Evolutionary conservation across 1,140 invertebrate genomes (phyloP), one percentile per base, ranked within the genome.

Genomic region (Acarapis woodi): DNA sequence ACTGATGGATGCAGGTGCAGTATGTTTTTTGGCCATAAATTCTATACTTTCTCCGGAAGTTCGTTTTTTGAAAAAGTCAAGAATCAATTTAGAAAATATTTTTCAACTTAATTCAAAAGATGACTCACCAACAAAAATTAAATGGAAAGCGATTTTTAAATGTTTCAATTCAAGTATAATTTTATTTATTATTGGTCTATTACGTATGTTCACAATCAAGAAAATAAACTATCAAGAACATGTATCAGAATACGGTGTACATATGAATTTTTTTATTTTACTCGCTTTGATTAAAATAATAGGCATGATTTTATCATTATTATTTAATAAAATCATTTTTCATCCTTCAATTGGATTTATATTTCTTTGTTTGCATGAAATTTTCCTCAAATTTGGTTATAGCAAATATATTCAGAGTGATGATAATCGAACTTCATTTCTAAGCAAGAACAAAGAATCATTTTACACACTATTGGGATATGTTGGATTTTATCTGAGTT

Each of bases 231-330:
- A 94, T 55, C 71, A 80, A 37, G 68, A 74, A 49, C 73, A 83
- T 54, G 63, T 77, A 0, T 65, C 68, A 4, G 88, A 94, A 51
- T 96, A 94, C 61, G 88, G 87, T 3, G 61, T 73, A 4, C 83
- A 93, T 57, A 88, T 85, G 78, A 96, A 96, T 54, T 94, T 94
- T 52, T 94, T 93, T 51, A 69, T 88, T 39, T 90, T 80, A 1
- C 53, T 94, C 25, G 77, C 74, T 19, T 56, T 71, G 30, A 70
- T 78, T 4, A 83, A 79, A 62, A 60, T 66, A 43, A 39, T 32
- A 14, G 1, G 1, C 12, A 44, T 25, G 10, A 23, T 3, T 25
- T 16, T 3, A 12, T 35, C 4, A 31, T 32, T 26, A n/a, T 34
- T n/a, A n/a, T n/a, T n/a, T n/a, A n/a, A n/a, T n/a, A n/a, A n/a